Conservation (phyloP, 2,888 invertebrate genomes). For the Hypomecis punctinalis region DNA sequence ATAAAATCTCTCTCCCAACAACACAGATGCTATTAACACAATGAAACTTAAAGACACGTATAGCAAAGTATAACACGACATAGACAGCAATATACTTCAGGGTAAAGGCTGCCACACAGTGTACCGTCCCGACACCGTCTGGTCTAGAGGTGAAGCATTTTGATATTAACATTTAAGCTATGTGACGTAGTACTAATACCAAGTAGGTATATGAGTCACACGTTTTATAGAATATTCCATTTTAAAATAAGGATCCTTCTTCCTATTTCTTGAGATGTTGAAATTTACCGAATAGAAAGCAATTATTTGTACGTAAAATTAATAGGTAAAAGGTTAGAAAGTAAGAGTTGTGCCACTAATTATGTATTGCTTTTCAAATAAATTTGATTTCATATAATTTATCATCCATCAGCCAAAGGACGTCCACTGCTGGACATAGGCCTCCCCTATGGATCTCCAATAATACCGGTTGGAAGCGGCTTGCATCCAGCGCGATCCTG, state of each 20-base stretch:
- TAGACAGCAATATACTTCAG: constrained; percentile 50
- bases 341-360: too few relatives aligned
- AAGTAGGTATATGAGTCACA: not conserved
- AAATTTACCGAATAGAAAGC: too few relatives aligned
- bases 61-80: constrained; percentile 39
- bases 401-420: too few relatives aligned
- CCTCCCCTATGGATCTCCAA: too few relatives aligned
- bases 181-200: constrained; percentile 1
- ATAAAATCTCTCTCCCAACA: constrained; percentile 4
- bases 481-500: too few relatives aligned
- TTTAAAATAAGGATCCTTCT: not conserved
- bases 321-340: too few relatives aligned
- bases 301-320: too few relatives aligned
- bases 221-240: too few relatives aligned
- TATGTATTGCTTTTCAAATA: too few relatives aligned
- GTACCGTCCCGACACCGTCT: constrained; percentile 13
- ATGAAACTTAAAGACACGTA: constrained; percentile 7
- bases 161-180: not conserved
- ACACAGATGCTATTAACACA: constrained; percentile 32
- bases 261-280: not conserved
- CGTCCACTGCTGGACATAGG: too few relatives aligned
- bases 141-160: not conserved
- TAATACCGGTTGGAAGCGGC: too few relatives aligned
- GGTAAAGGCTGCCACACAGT: constrained; percentile 43
- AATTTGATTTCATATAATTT: too few relatives aligned